Conservation (phyloP, 2,797 vertebrate species). For the Artibeus lituratus region DNA sequence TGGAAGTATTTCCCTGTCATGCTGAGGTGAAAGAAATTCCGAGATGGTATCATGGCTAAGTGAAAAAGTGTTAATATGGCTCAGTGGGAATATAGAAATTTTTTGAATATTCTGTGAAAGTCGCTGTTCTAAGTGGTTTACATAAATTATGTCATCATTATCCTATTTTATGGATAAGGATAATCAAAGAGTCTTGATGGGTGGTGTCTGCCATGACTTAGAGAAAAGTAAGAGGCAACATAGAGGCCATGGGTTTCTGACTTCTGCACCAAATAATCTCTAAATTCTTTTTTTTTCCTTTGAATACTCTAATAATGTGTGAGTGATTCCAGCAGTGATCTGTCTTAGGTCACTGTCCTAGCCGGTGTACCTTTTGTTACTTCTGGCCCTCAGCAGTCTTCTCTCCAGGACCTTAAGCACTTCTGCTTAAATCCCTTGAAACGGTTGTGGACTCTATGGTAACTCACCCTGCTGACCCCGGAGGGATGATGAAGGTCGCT, state of each 20-base stretch:
- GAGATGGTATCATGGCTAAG: background rate
- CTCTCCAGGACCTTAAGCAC: background rate
- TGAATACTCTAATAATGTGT: background rate
- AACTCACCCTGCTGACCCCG: background rate
- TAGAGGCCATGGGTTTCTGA: background rate
- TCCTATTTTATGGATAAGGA: background rate
- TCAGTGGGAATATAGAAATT: background rate
- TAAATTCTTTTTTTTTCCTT: background rate
- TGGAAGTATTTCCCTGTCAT: background rate
- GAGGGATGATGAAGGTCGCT: background rate
- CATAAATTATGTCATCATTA: background rate
- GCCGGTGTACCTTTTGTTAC: background rate
- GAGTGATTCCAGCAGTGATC: background rate
- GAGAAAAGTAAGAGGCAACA: background rate
- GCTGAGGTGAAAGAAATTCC: background rate
- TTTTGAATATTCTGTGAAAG: background rate
- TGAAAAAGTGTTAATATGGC: background rate
- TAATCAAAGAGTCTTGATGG: background rate
- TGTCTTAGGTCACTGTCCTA: background rate
- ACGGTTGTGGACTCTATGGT: background rate
- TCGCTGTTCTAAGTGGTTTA: background rate
- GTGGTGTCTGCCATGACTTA: background rate
- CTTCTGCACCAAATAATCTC: background rate
- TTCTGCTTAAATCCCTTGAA: background rate
- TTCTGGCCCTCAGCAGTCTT: background rate